Evolutionary conservation across 2,113 vertebrate genomes (phyloP).

Genomic region (Mormoops blainvillei): DNA sequence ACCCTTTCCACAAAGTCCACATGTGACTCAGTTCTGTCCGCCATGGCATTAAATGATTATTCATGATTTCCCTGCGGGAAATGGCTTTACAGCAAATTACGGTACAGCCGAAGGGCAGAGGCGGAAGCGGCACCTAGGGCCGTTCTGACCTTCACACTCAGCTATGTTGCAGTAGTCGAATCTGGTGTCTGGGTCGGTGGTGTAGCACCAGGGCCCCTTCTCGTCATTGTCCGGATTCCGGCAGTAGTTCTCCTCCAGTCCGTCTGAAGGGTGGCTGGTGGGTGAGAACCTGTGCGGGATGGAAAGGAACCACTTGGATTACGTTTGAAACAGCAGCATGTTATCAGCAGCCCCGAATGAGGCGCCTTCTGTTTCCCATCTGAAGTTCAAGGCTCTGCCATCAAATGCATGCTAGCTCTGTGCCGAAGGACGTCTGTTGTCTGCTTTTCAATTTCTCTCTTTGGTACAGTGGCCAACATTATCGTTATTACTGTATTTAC

Average conservation of each 20-base stretch:
- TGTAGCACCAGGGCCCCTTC: slow-evolving; percentile 94
- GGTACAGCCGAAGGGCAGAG: neutral
- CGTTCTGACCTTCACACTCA: slow-evolving; percentile 80
- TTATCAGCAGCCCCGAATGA: neutral
- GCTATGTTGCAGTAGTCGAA: slow-evolving; percentile 91
- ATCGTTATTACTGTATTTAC: fast-evolving
- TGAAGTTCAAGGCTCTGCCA: neutral
- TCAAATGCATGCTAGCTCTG: fast-evolving
- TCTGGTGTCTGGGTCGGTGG: slow-evolving; percentile 80
- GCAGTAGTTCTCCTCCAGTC: slow-evolving; percentile 90
- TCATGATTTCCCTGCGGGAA: neutral
- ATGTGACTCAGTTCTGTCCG: neutral
- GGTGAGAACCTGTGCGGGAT: slow-evolving; percentile 69
- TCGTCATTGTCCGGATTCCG: slow-evolving; percentile 91
- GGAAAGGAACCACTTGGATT: neutral
- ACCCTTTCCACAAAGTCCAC: neutral
- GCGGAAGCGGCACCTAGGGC: fast-evolving
- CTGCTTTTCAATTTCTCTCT: neutral
- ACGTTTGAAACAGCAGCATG: fast-evolving
- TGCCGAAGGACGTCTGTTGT: fast-evolving
- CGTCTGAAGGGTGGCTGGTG: slow-evolving; percentile 47
- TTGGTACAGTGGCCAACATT: neutral
- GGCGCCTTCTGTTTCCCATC: fast-evolving
- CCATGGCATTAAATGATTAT: neutral
- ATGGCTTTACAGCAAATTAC: neutral